phyloP scores from a whole-genome alignment of 2,113 vertebrate species.

The Henicopernis longicauda region DNA sequence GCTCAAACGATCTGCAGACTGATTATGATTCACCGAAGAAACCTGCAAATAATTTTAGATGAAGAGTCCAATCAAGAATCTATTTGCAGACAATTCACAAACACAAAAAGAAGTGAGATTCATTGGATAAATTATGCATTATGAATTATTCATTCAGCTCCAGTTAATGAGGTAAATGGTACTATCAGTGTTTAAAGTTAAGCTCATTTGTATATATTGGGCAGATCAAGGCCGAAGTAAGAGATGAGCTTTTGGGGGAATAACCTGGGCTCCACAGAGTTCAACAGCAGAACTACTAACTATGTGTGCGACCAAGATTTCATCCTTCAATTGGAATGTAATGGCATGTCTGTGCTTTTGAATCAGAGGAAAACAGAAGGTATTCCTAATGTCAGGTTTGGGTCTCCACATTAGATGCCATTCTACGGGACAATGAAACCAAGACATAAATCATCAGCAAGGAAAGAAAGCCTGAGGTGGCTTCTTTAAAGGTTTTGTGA shows the following conservation, averaged over 20 bases:
- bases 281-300: neutral
- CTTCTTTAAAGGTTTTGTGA: neutral
- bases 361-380: neutral
- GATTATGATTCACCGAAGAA: conserved; percentile 43
- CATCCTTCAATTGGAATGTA: neutral
- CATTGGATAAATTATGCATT: conserved; percentile 31
- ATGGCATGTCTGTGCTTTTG: neutral
- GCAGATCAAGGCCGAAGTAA: neutral
- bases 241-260: neutral
- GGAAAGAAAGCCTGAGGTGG: neutral
- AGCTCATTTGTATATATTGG: conserved; percentile 49
- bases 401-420: neutral
- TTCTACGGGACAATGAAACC: neutral
- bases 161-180: conserved; percentile 59
- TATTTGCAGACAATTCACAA: conserved; percentile 66
- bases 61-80: conserved; percentile 61
- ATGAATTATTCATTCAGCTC: conserved; percentile 56
- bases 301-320: neutral
- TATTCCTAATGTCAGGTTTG: neutral
- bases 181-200: conserved; percentile 62
- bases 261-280: neutral
- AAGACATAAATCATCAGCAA: neutral
- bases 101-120: conserved; percentile 59
- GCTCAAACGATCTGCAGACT: neutral
- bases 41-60: conserved; percentile 55